These are phyloP conservation scores for Dryobotodes eremita DNA, from an alignment of 2,888 invertebrate species.

Conservation along the genomic window DNA sequence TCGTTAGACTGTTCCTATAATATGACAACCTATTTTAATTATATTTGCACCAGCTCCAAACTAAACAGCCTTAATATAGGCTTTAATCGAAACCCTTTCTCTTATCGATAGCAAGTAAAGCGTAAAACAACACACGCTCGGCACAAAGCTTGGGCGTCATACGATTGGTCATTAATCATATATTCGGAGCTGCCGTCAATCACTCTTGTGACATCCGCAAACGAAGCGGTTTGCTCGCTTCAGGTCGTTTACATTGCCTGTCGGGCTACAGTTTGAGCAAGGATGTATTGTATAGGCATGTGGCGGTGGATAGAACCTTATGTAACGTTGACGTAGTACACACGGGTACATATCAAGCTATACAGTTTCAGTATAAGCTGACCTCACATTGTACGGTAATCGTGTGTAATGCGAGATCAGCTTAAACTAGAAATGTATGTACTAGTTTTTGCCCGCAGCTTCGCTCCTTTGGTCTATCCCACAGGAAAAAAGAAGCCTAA, in stretches of 20 bases:
- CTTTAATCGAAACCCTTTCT: slow-evolving; percentile 35
- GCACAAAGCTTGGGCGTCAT: slow-evolving; percentile 53
- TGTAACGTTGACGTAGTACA: slow-evolving; percentile 5
- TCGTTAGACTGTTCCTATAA: no score
- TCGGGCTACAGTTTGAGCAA: slow-evolving; percentile 35
- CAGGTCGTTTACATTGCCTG: slow-evolving; percentile 59
- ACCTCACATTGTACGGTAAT: no score
- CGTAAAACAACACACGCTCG: slow-evolving; percentile 57
- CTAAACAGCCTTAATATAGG: not conserved
- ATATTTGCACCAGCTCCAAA: not conserved
- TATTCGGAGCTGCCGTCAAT: slow-evolving; percentile 86
- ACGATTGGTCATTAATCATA: slow-evolving; percentile 82
- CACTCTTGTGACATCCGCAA: slow-evolving; percentile 80
- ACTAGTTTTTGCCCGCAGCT: not conserved
- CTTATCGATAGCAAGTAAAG: slow-evolving; percentile 46
- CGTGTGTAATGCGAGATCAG: no score
- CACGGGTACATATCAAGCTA: no score
- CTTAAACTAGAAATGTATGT: no score
- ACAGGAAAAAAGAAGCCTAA: not conserved
- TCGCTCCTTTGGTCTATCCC: not conserved
- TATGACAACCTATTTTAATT: not conserved
- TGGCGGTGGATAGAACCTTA: not conserved
- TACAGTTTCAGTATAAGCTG: no score
- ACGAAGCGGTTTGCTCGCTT: slow-evolving; percentile 78
- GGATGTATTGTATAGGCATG: not conserved